These are phyloP conservation scores for Drosophila borealis DNA, from an alignment of 2,888 invertebrate genomes.

Conservation along the genomic window DNA sequence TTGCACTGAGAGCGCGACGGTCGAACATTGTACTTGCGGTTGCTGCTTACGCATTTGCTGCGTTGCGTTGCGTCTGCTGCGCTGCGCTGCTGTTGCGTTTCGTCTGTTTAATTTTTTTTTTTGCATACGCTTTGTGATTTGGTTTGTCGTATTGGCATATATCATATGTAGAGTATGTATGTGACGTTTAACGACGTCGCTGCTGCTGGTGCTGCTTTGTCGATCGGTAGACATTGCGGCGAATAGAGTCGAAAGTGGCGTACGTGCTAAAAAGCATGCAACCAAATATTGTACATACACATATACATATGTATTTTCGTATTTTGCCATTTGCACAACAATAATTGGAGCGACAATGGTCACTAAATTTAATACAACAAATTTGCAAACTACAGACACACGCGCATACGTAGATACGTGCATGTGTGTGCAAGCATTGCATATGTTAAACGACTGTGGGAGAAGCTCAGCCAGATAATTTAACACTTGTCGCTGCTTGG, in stretches of 20 bases:
- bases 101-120: conserved; percentile 1
- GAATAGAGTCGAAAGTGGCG: conserved; percentile 73
- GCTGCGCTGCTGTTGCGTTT: conserved; percentile 8
- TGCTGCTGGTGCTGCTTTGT: conserved; percentile 22
- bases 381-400: conserved; percentile 19
- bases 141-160: conserved; percentile 43
- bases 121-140: conserved; percentile 22
- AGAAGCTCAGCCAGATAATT: conserved; percentile 37
- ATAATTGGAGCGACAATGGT: conserved; percentile 51
- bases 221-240: conserved; percentile 40
- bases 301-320: conserved; percentile 6
- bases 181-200: conserved; percentile 19
- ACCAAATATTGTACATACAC: conserved; percentile 55
- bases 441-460: conserved; percentile 4
- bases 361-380: conserved; percentile 32
- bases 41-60: conserved; percentile 35
- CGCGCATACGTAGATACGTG: background rate
- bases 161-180: conserved; percentile 15
- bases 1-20: conserved; percentile 20
- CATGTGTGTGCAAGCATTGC: background rate
- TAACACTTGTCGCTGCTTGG: conserved; percentile 26
- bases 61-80: background rate
- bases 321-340: conserved; percentile 38
- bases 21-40: conserved; percentile 7
- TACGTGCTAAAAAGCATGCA: conserved; percentile 85